Evolutionary conservation across 1,140 invertebrate species (phyloP), one percentile per base, ranked within the genome.

Genomic region (Belonocnema kinseyi): DNA sequence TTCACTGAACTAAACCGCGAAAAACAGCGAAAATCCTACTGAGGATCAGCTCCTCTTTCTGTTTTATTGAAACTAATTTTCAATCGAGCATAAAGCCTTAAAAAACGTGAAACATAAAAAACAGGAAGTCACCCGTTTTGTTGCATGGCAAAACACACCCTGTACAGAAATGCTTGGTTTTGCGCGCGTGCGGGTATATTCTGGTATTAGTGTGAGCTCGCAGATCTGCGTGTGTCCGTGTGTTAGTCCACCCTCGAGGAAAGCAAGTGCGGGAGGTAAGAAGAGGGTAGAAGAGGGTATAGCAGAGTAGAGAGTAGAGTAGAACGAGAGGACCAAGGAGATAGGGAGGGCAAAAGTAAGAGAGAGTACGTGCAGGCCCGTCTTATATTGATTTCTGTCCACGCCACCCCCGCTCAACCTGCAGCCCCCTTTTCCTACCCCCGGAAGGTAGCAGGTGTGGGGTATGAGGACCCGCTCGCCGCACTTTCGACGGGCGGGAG

Each of bases 311-410:
- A 50, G 74, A 76, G 74, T 26, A 46, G 53, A 14, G 50, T 52
- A 74, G 78, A 76, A 50, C 54, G 53, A 26, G 77, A 78, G 50
- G 54, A 50, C 74, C 50, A 51, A 72, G 61, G 54, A 73, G 58
- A 54, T 46, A 51, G 71, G 56, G 72, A 14, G 21, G 58, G 76
- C n/a, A 73, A 75, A 82, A 82, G 80, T 80, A 80, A 78, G 77
- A 73, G 81, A 73, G 83, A 83, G 83, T 88, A 89, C 85, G 87
- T 89, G 81, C 84, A 86, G 87, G 85, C 88, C 86, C 88, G 88
- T 91, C 88, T 91, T 91, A 91, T 91, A 91, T 91, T 91, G 90
- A 91, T 91, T 91, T 91, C 90, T 91, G 90, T 91, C 90, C 89
- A 89, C 85, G 86, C 82, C 88, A 87, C 80, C 87, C 85, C 85